Conservation (phyloP, 2,797 vertebrate species). For the Dendrocincla tyrannina region DNA sequence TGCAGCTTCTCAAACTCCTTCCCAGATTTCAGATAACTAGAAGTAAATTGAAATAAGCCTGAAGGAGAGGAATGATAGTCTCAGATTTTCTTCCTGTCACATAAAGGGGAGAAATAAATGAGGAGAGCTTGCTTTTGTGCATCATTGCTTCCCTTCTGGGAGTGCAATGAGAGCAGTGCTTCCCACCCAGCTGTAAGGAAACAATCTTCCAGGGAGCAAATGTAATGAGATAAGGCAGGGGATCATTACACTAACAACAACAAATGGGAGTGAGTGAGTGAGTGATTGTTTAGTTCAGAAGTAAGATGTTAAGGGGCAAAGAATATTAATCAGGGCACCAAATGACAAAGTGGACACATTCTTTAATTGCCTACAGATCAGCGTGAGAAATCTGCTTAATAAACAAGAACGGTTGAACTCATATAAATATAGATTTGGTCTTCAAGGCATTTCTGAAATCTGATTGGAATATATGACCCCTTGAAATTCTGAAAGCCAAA, state of each 20-base stretch:
- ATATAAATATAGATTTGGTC: neutral
- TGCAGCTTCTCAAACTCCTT: neutral
- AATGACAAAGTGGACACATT: neutral
- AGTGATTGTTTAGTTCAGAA: slow-evolving; percentile 1
- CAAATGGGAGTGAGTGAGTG: neutral
- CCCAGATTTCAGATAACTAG: neutral
- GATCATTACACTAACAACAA: slow-evolving; percentile 17
- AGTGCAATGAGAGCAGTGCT: neutral
- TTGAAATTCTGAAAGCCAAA: neutral
- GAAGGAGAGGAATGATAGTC: neutral
- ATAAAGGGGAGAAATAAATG: neutral
- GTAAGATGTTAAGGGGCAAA: neutral
- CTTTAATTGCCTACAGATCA: neutral
- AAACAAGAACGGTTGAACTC: neutral
- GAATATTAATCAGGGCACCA: neutral
- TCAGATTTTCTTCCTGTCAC: neutral
- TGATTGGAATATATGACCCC: neutral
- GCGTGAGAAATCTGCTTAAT: neutral
- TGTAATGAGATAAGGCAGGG: slow-evolving; percentile 1
- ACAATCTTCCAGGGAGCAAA: neutral
- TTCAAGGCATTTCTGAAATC: neutral
- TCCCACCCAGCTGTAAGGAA: slow-evolving; percentile 1
- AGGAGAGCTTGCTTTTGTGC: neutral
- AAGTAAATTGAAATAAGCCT: neutral
- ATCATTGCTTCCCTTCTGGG: slow-evolving; percentile 24